Evolutionary conservation across 2,113 vertebrate species (phyloP), one percentile per base, ranked within the genome.

Genomic region (Rhagologus leucostigma): DNA sequence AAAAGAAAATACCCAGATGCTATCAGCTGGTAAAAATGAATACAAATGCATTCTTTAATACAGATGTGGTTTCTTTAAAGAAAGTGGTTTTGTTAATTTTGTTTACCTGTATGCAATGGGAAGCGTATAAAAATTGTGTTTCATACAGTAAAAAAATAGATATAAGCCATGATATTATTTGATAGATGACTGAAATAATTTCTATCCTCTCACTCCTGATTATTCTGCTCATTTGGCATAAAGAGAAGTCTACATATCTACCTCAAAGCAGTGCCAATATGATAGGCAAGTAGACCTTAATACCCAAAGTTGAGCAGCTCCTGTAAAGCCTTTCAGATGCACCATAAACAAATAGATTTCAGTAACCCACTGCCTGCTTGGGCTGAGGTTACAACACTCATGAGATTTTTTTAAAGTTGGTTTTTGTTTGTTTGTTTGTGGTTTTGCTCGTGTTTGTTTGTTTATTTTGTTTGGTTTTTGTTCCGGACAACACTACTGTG

Each of bases 261-360:
- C 91, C 96, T 96, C 90, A 93, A 96, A 96, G 95, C 65, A 92
- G 79, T 21, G 81, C 82, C 62, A 82, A 55, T 57, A 88, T 2
- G 85, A 70, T 29, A 80, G 94, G 92, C 84, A 94, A 92, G 80
- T 56, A 17, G 29, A 37, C 22, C 59, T 89, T 41, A 82, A 87
- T 21, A 87, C 55, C 47, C 23, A 20, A 21, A 82, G 84, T 0
- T 69, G 44, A 89, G 64, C 70, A 84, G 79, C 62, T 91, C 92
- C 91, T 94, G 73, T 68, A 89, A 86, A 85, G 73, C 64, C 68
- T 91, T 35, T 92, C 81, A 56, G 44, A 84, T 59, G n/a, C 47
- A 68, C 84, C 65, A 11, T 5, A 56, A 88, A 75, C 9, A 91
- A 70, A 26, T 44, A 62, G 30, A 81, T 79, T 93, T 82, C 85